phyloP scores from a whole-genome alignment of 2,888 invertebrate genomes.

The Deilephila porcellus region DNA sequence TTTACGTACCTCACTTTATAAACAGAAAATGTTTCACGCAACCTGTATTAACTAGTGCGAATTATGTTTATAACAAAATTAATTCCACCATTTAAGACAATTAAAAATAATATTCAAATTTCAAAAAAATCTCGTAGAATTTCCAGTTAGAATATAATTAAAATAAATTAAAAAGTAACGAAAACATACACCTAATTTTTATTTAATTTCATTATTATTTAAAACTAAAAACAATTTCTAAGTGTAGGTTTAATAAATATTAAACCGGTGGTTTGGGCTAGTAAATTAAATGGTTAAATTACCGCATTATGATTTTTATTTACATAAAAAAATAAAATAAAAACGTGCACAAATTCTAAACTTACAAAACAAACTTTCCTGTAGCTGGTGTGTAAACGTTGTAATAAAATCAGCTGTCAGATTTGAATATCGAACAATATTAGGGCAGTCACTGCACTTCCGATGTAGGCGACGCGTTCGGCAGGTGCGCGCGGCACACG shows the following conservation, averaged over 20 bases:
- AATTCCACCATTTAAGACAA: not conserved
- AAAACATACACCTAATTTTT: too few species aligned
- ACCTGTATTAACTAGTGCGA: slow-evolving; percentile 44
- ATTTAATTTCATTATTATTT: too few species aligned
- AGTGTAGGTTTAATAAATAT: too few species aligned
- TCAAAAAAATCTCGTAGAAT: not conserved
- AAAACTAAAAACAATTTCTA: too few species aligned
- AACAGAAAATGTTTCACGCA: slow-evolving; percentile 55
- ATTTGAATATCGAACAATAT: slow-evolving; percentile 55
- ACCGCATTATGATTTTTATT: not conserved
- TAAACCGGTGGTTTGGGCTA: too few species aligned
- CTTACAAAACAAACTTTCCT: not conserved
- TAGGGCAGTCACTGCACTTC: slow-evolving; percentile 75
- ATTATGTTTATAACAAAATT: not conserved
- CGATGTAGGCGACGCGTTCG: slow-evolving; percentile 51
- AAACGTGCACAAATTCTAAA: not conserved
- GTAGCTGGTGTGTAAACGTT: not conserved
- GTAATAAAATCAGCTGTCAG: slow-evolving; percentile 56
- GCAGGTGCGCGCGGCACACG: slow-evolving; percentile 58
- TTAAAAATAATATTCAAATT: not conserved
- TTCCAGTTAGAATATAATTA: not conserved
- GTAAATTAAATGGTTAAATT: too few species aligned
- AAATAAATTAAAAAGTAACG: too few species aligned
- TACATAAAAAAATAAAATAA: not conserved
- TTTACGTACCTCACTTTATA: slow-evolving; percentile 44